Percentiles rank a stretch among this genome's conserved stretches.
phyloP scores from a whole-genome alignment of 2,888 invertebrate species.

The Drosophila dives region DNA sequence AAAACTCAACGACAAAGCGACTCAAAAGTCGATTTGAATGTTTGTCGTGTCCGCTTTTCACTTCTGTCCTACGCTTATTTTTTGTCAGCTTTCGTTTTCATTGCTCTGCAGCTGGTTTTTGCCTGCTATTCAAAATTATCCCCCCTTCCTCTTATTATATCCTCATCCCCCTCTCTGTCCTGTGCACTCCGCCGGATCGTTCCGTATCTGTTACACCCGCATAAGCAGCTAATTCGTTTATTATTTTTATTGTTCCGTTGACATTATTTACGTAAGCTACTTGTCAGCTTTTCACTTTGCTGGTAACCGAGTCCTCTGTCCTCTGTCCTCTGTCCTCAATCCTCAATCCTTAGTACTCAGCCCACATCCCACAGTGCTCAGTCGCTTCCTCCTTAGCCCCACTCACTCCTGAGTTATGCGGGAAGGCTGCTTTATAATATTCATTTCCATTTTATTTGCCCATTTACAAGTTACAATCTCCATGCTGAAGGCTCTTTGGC shows the following conservation, averaged over 20 bases:
- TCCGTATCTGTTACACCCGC: slow-evolving; percentile 22
- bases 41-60: slow-evolving; percentile 53
- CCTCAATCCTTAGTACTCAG: not conserved
- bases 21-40: slow-evolving; percentile 76
- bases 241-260: slow-evolving; percentile 81
- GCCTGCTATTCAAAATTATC: not conserved
- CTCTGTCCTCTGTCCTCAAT: not conserved
- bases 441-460: slow-evolving; percentile 78
- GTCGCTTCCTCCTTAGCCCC: not conserved
- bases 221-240: slow-evolving; percentile 81
- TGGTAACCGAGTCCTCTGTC: slow-evolving; percentile 13
- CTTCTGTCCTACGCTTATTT: slow-evolving; percentile 12
- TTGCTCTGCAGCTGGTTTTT: slow-evolving; percentile 36
- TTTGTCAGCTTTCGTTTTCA: slow-evolving; percentile 45
- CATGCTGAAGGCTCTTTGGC: slow-evolving; percentile 24
- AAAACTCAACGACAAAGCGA: slow-evolving; percentile 35
- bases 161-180: not conserved
- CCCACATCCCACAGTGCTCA: not conserved
- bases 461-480: slow-evolving; percentile 70
- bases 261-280: slow-evolving; percentile 82
- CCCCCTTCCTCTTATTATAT: not conserved
- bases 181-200: not conserved
- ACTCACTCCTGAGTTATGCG: slow-evolving; percentile 12
- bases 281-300: slow-evolving; percentile 78
- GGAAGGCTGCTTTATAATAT: slow-evolving; percentile 70